Evolutionary conservation across 2,797 vertebrate species (phyloP), one percentile per base, ranked within the genome.

Genomic region (Limosa lapponica): DNA sequence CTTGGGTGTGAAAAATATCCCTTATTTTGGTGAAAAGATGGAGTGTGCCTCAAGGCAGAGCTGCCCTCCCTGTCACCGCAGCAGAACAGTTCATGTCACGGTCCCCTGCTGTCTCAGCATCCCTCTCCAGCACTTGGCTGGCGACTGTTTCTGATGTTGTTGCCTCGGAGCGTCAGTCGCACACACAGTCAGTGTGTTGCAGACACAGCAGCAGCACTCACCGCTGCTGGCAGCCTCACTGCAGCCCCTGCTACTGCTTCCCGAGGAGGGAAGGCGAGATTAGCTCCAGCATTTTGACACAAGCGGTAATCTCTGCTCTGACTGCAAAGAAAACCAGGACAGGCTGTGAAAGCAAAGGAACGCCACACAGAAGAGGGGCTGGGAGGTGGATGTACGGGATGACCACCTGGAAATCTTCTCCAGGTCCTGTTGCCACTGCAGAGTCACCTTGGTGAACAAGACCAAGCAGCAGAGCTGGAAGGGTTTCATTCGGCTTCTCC

Each of bases 121-220:
- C 49, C 5, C 48, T 27, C 30, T 51, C 24, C 2, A 4, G 70
- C 0, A 0, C 30, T n/a, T 67, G 41, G 25, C 3, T 1, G 0
- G 0, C 25, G 74, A 0, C 59, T 41, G 28, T 27, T 24, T 7
- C 49, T 19, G 54, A 55, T 73, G 54, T 11, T 78, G 48, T 19
- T 73, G 52, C 55, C 61, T 59, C 2, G 0, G 37, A 72, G 34
- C 88, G 19, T 14, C 43, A 1, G 49, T 8, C 52, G 43, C 65
- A 28, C 1, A 1, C 27, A 7, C 15, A 0, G 0, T 5, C 1
- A 16, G 34, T 16, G 66, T 14, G 24, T 8, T 49, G 75, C 54
- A 54, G 74, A 16, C 22, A 2, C 17, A 13, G 70, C 52, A 32
- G 69, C 81, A 49, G 25, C 1, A 2, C 32, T 48, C 28, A 3